phyloP scores from a whole-genome alignment of 1,140 invertebrate species.

The Eueides isabella region DNA sequence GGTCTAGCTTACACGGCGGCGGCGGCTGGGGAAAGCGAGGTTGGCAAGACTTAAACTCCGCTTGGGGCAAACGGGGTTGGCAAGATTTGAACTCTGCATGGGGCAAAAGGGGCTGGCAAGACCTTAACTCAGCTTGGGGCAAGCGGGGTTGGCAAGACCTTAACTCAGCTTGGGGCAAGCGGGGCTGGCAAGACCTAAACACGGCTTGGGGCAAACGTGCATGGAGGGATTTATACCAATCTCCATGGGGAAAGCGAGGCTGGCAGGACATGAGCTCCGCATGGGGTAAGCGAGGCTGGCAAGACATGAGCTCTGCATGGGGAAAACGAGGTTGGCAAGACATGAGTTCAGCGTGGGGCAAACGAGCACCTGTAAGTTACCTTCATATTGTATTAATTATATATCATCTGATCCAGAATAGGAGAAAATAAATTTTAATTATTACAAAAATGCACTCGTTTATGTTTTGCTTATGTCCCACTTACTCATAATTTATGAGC shows the following conservation, averaged over 20 bases:
- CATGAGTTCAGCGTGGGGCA: slow-evolving; percentile 83
- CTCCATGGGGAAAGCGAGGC: slow-evolving; percentile 84
- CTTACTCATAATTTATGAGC: too few relatives aligned
- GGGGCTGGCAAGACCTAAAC: slow-evolving; percentile 84
- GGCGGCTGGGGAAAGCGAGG: slow-evolving; percentile 83
- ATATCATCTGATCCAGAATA: too few relatives aligned
- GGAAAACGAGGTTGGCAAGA: slow-evolving; percentile 84
- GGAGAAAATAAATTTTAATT: neutral
- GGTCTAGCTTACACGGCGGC: slow-evolving; percentile 64
- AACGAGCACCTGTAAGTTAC: slow-evolving; percentile 82
- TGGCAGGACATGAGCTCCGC: slow-evolving; percentile 84
- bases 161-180: slow-evolving; percentile 84
- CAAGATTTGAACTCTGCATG: slow-evolving; percentile 84
- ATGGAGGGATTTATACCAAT: slow-evolving; percentile 83
- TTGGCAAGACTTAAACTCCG: slow-evolving; percentile 64
- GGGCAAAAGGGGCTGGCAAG: slow-evolving; percentile 85
- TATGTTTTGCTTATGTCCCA: too few relatives aligned
- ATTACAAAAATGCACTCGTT: neutral
- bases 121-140: slow-evolving; percentile 84
- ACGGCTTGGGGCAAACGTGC: slow-evolving; percentile 82
- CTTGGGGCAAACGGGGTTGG: slow-evolving; percentile 85
- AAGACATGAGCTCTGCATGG: slow-evolving; percentile 68
- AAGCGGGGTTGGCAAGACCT: slow-evolving; percentile 85
- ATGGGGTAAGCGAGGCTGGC: slow-evolving; percentile 83
- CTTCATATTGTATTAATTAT: neutral